Evolutionary conservation across 2,888 invertebrate genomes (phyloP), one percentile per base, ranked within the genome.

Genomic region (Argyresthia goedartella): DNA sequence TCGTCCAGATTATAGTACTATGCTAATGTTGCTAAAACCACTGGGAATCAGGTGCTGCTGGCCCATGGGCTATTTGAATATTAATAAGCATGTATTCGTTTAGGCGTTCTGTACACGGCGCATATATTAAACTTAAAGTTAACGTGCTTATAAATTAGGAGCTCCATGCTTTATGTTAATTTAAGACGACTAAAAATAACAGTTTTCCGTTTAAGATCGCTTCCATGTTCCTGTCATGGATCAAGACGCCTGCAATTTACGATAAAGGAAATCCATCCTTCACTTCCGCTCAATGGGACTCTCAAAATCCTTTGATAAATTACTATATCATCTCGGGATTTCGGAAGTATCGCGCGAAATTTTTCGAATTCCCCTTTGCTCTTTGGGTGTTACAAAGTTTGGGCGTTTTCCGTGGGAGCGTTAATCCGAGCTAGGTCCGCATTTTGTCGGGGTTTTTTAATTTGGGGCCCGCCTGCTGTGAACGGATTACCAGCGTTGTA

Each of bases 231-330:
- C 25, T 6, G 25, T 25, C 25, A 25, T 25, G 25, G 25, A 25
- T 25, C 25, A 25, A 25, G 66, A 67, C 61, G 61, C 58, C 71
- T 75, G 77, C 74, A 68, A 67, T 69, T 68, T 64, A 60, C 70
- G 79, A 78, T 80, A 80, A 78, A 73, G 66, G 64, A 65, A 65
- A 66, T 61, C 69, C 72, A 73, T 76, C 74, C 61, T 71, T 76
- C 76, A 73, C 71, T 73, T 74, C 70, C 72, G 71, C 68, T 78
- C 64, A 71, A 76, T 67, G 75, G 69, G 69, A 71, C 69, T 68
- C 62, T 70, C 74, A 71, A 79, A 85, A 85, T 81, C 84, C 81
- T 79, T 79, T 84, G 82, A 85, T 85, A 84, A 82, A 86, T 85
- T 80, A 86, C 84, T 80, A 76, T 84, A 84, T 81, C 80, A 81